Conservation (phyloP, 92 coral and sea anemone genomes). For the Montipora capitata region DNA sequence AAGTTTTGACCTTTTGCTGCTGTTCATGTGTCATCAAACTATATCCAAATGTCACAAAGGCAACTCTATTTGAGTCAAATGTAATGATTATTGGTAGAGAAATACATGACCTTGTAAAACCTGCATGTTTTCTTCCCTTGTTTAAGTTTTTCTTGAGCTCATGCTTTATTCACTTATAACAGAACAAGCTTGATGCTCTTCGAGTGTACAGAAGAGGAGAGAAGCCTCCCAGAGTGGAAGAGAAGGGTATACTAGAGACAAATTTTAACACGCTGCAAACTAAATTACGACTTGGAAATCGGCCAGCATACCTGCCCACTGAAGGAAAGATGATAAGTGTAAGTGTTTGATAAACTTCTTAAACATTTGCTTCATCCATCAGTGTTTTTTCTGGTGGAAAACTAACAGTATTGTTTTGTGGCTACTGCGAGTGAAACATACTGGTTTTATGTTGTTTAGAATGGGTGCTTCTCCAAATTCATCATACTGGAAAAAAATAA, state of each 20-base stretch:
- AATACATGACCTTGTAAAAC: too few relatives aligned
- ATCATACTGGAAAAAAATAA: too few relatives aligned
- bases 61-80: too few relatives aligned
- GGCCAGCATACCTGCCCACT: slow-evolving; percentile 98
- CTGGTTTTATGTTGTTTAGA: too few relatives aligned
- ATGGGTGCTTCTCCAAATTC: too few relatives aligned
- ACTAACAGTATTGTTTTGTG: too few relatives aligned
- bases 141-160: background rate
- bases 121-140: background rate
- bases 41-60: too few relatives aligned
- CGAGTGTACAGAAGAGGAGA: slow-evolving; percentile 94
- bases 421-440: too few relatives aligned
- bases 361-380: background rate
- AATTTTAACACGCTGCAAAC: slow-evolving; percentile 98
- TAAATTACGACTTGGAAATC: slow-evolving; percentile 92
- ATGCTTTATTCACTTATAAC: background rate
- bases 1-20: too few relatives aligned
- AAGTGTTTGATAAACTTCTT: slow-evolving; percentile 8
- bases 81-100: too few relatives aligned
- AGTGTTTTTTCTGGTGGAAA: background rate
- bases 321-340: slow-evolving; percentile 97
- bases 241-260: slow-evolving; percentile 97
- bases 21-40: too few relatives aligned
- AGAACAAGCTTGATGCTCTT: slow-evolving; percentile 94
- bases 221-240: slow-evolving; percentile 98